Evolutionary conservation across 2,888 invertebrate species (phyloP), one percentile per base, ranked within the genome.

Genomic region (Sinopyrophorus schimmeli): DNA sequence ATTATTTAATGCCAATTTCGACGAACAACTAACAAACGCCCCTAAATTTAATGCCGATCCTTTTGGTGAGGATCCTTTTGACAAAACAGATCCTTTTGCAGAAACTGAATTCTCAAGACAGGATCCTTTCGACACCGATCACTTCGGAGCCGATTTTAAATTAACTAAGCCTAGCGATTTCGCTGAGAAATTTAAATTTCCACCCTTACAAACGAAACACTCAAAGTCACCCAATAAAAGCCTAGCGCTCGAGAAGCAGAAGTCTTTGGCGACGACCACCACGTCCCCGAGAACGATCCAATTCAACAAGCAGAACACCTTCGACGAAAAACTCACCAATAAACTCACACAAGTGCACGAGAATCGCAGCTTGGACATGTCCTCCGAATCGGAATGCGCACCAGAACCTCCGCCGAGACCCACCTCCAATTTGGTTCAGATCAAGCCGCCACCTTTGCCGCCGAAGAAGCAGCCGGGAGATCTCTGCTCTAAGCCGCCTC

Each of bases 11-110:
- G 60, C 63, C 2, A 65, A 52, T 26, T 66, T 68, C 42, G 66
- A 66, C 18, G 53, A 42, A 12, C 44, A 43, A 18, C 41, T 49
- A 10, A 46, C 47, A 17, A 57, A 51, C 24, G 61, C 50, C 18
- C 69, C 55, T 55, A 74, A 77, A 60, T 81, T 80, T 68, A 62
- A 75, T 48, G 69, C 76, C 15, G 84, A 84, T 70, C 83, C 83
- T 37, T 84, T 84, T 71, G 81, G 80, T 51, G 83, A 83, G 35
- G 88, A 88, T 73, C 87, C 88, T 26, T 88, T 89, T 69, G 87
- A 86, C 63, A 81, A 80, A 63, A 77, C 79, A 31, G 84, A 84
- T 68, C 84, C 83, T 3, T 84, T 84, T 66, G 80, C 80, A 49
- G 82, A 83, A 59, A 66, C 72, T 2, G 74, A 74, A 47, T 74